Evolutionary conservation across 1,140 invertebrate genomes (phyloP).

Genomic region (Hylaeus volcanicus): DNA sequence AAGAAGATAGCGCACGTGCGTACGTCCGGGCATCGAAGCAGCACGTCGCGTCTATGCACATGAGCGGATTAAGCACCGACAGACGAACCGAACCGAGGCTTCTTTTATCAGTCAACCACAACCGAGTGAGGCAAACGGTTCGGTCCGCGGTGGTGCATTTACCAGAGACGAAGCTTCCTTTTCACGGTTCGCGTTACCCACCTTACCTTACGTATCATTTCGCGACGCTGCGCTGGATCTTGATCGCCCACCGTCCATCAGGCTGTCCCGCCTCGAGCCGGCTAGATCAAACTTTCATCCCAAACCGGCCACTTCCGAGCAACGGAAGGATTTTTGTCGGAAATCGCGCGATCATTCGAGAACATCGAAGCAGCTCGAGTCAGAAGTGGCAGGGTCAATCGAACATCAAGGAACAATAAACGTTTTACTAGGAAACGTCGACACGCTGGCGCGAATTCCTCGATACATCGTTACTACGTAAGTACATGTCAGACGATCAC

Average conservation of each 20-base stretch:
- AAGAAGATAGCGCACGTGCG: conserved; percentile 55
- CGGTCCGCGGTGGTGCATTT: conserved; percentile 14
- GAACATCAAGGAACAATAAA: conserved; percentile 33
- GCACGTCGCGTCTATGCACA: conserved; percentile 24
- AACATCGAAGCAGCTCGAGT: neutral
- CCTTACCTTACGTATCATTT: neutral
- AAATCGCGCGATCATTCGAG: neutral
- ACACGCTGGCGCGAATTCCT: conserved; percentile 79
- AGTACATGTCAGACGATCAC: conserved; percentile 56
- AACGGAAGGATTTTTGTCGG: neutral
- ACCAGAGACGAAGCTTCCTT: neutral
- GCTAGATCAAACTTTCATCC: neutral
- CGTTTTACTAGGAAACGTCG: conserved; percentile 56
- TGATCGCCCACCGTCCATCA: conserved; percentile 12
- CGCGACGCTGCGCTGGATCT: conserved; percentile 17
- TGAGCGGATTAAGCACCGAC: conserved; percentile 36
- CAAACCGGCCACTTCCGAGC: neutral
- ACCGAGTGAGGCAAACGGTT: conserved; percentile 71
- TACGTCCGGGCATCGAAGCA: conserved; percentile 27
- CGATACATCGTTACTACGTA: conserved; percentile 72
- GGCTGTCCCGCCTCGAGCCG: neutral
- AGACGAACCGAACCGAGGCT: conserved; percentile 43
- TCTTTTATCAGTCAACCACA: conserved; percentile 77
- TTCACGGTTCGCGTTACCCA: neutral
- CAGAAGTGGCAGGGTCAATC: conserved; percentile 31